Conservation (phyloP, 53 echinoderm and acorn worm species). For the Echinarachnius parma region DNA sequence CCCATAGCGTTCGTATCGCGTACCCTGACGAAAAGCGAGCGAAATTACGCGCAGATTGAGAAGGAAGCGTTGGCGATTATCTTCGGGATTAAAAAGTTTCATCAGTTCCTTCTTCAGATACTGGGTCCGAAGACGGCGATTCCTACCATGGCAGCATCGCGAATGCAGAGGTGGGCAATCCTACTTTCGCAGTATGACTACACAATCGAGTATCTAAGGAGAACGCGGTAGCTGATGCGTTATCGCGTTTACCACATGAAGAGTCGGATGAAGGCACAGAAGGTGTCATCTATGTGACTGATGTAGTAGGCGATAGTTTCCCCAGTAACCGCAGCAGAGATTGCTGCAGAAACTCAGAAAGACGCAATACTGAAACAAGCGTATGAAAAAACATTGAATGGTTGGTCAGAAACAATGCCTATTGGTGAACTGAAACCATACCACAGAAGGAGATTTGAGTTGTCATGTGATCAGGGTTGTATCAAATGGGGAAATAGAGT, state of each 20-base stretch:
- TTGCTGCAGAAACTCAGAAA: too few species aligned
- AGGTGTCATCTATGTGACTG: too few species aligned
- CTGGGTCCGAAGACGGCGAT: conserved; percentile 46
- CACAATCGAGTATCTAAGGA: conserved; percentile 46
- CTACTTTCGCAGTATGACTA: conserved; percentile 35
- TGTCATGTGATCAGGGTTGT: too few species aligned
- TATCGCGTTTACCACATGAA: too few species aligned
- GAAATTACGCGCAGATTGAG: conserved; percentile 62
- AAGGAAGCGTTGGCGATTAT: conserved; percentile 56
- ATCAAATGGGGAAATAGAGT: too few species aligned
- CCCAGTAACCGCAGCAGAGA: conserved; percentile 50
- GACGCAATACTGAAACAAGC: too few species aligned
- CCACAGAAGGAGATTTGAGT: too few species aligned
- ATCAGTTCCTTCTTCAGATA: conserved; percentile 43
- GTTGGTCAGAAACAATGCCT: too few species aligned
- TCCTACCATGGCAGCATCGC: conserved; percentile 39
- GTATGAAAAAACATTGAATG: too few species aligned
- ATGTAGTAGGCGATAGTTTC: conserved; percentile 27
- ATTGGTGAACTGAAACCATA: too few species aligned
- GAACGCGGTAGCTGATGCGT: too few species aligned
- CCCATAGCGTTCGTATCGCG: conserved; percentile 55
- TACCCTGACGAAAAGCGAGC: conserved; percentile 36
- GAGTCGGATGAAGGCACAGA: too few species aligned
- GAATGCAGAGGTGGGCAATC: conserved; percentile 51
- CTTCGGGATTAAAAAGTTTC: conserved; percentile 53